Evolutionary conservation across 2,113 vertebrate genomes (phyloP), one percentile per base, ranked within the genome.

Genomic region (Himantopus leucocephalus): DNA sequence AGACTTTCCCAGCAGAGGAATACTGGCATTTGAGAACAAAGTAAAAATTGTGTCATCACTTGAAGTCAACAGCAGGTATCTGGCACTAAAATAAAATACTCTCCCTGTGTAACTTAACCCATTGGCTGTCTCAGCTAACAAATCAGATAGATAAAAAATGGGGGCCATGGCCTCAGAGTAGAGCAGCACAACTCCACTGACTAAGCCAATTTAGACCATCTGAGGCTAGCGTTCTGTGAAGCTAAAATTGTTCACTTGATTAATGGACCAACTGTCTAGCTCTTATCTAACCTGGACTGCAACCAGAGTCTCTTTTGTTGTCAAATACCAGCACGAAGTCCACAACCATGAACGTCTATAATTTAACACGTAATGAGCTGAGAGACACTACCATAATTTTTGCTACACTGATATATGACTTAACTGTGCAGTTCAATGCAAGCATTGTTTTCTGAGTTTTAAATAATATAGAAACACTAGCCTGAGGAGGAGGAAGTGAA

Each of bases 171-270:
- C 89, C 86, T 90, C 3, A 0, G 32, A 76, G 37, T 78, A 80
- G 92, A 35, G 43, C 70, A 87, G 58, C 66, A 76, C 66, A 85
- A 20, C 58, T 95, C 26, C 74, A 76, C 39, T 67, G 68, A n/a
- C 85, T 79, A 85, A 91, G 73, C 58, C 86, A 85, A 85, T 94
- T 92, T 47, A 87, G 58, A 79, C 77, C 74, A 91, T 92, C 91
- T 89, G 89, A 96, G 67, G 86, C 37, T 55, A 83, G 45, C 3
- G 1, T 82, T 94, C 75, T 83, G 67, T 83, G 75, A 58, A 77
- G 67, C 85, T 91, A 64, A 92, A 94, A 95, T 88, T 92, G 81
- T 90, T 96, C 77, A 48, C 63, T 96, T 96, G 91, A 93, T 96
- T 97, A 96, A 96, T 85, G 37, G 59, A 80, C 93, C 89, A 95